Evolutionary conservation across 2,113 vertebrate genomes (phyloP), one percentile per base, ranked within the genome.

Genomic region (rat (Rattus norvegicus)): DNA sequence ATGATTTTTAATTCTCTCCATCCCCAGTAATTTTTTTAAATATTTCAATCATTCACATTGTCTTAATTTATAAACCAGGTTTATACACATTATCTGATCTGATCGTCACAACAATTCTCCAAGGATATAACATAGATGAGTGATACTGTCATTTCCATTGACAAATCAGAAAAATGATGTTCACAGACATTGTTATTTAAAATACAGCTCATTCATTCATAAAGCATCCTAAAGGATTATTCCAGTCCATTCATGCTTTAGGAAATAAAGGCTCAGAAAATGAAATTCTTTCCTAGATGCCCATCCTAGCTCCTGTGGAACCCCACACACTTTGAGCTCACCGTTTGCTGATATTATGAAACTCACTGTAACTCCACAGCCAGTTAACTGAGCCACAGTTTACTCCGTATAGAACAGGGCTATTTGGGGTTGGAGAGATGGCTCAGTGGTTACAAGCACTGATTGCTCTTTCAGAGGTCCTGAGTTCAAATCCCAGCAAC

Each of bases 1-100:
- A 49, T 73, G 67, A 91, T 36, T 91, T 43, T 88, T 85, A 86
- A 81, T 39, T 30, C 20, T 26, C 9, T 22, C 8, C 26, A 30
- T 61, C 13, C 2, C 24, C 33, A 1, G 5, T 84, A 89, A 88
- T 95, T 93, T 26, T 33, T 69, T 70, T 43, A 39, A 75, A 76
- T 56, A 67, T 89, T 36, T 93, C 61, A 11, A 1, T 54, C 47
- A 56, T 72, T 19, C 0, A 83, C 19, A 11, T 2, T 2, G 1
- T n/a, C 33, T 54, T 86, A 67, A 93, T 77, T 91, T 94, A 76
- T 77, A 86, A 89, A 63, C 85, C 49, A 69, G 22, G 70, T 70
- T 85, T 76, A 77, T 54, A 39, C 59, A 33, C n/a, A 13, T 94
- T 17, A 80, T 92, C 33, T 70, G 61, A 20, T 79, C 73, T 95